Conservation (phyloP, 2,113 vertebrate species). For the Sapajus apella region DNA sequence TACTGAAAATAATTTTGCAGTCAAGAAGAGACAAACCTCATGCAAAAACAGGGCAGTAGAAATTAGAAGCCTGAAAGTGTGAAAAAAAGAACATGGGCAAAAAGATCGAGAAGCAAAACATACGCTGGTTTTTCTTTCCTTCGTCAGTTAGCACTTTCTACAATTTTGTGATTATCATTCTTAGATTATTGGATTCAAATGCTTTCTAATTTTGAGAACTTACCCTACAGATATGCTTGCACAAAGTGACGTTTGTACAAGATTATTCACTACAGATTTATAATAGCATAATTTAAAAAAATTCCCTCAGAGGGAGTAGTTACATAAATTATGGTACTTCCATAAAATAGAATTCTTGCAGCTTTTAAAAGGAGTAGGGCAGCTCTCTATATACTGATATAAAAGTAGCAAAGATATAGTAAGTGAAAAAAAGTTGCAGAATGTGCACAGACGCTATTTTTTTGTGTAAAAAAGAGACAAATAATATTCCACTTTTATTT, state of each 20-base stretch:
- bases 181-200: neutral
- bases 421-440: constrained; percentile 43
- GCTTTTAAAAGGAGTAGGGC: neutral
- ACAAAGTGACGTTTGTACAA: neutral
- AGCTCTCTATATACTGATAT: neutral
- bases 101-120: neutral
- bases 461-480: neutral
- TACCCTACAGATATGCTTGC: neutral
- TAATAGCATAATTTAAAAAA: neutral
- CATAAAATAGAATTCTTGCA: neutral
- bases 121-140: neutral
- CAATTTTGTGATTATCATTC: neutral
- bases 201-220: neutral
- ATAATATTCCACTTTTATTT: constrained; percentile 6
- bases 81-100: constrained; percentile 33
- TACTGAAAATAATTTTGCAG: neutral
- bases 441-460: neutral
- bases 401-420: neutral
- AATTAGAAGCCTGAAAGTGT: constrained; percentile 11
- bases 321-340: constrained; percentile 26
- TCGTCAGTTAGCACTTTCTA: neutral
- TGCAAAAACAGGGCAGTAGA: constrained; percentile 19
- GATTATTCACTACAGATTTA: neutral
- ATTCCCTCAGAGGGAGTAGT: neutral
- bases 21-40: constrained; percentile 45